Conservation (phyloP, 2,888 invertebrate genomes). For the Cephalotes varians region DNA sequence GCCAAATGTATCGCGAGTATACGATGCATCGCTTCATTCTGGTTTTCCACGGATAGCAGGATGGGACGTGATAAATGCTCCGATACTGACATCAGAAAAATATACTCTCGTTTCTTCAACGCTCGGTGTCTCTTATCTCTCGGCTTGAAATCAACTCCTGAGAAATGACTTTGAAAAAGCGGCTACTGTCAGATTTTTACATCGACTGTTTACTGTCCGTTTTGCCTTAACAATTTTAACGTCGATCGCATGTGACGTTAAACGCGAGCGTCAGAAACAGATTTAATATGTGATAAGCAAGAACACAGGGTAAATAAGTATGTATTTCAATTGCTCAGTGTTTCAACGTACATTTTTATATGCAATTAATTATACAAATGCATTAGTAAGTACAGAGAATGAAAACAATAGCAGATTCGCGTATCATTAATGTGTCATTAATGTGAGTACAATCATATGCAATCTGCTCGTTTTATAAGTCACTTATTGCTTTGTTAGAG, state of each 20-base stretch:
- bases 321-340: neutral
- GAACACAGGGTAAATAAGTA: neutral
- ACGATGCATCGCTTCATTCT: slow-evolving; percentile 37
- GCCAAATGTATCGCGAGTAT: slow-evolving; percentile 30
- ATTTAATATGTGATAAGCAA: neutral
- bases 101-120: slow-evolving; percentile 62
- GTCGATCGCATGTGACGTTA: neutral
- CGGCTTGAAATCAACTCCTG: slow-evolving; percentile 50
- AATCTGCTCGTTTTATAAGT: neutral
- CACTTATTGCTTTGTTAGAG: neutral
- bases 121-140: slow-evolving; percentile 61
- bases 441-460: neutral
- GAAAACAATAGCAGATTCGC: slow-evolving; percentile 32
- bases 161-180: slow-evolving; percentile 57
- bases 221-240: slow-evolving; percentile 31
- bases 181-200: slow-evolving; percentile 11
- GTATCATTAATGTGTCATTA: neutral
- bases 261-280: neutral
- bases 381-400: slow-evolving; percentile 51
- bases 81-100: slow-evolving; percentile 65
- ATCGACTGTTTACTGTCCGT: slow-evolving; percentile 32
- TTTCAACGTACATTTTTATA: slow-evolving; percentile 45
- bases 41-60: slow-evolving; percentile 45
- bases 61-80: slow-evolving; percentile 65
- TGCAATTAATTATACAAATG: slow-evolving; percentile 33